Base-by-base conservation (phyloP, 2,888 invertebrate species). In the Icerya purchasi region DNA sequence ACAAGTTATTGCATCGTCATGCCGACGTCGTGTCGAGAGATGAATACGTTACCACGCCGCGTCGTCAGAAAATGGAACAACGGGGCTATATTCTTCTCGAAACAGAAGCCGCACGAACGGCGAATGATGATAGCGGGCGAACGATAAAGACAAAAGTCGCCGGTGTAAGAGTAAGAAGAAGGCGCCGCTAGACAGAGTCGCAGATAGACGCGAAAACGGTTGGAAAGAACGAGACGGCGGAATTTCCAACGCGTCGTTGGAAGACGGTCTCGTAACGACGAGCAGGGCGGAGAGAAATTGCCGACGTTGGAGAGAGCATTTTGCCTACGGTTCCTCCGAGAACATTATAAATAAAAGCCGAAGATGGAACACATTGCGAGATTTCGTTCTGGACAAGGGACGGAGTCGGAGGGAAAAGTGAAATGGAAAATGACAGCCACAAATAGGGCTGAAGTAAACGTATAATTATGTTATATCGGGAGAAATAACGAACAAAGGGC, bases 1-100 rank as follows among this genome's bases (percentile, higher is more conserved):
- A 59, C 59, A 55, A 59, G 59, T 59, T 55, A 59, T 59, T 59
- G 36, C 25, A 36, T 25, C 58, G 59, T 53, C 54, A 59, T 54
- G 49, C 53, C 55, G n/a, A 3, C 55, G 55, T 23, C n/a, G n/a
- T 36, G 14, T 14, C 36, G 8, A 36, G 36, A 5, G 5, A 36
- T 36, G 36, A 36, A 36, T 36, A 36, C 36, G 36, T 36, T 36
- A 22, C 50, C 19, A n/a, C 5, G 19, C 2, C 20, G 50, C 23
- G 19, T 14, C 21, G 21, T 49, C 53, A n/a, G 20, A n/a, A 24
- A 5, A 22, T 10, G 24, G 24, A 2, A 50, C 8, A 22, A 19
- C 24, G 22, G 19, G 58, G 14, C 52, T 51, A n/a, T 54, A 50
- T 20, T n/a, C 51, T 50, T 21, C 25, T 53, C 19, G n/a, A 49